Evolutionary conservation across 2,888 invertebrate genomes (phyloP), one percentile per base, ranked within the genome.

Genomic region (Drosophila barbarae): DNA sequence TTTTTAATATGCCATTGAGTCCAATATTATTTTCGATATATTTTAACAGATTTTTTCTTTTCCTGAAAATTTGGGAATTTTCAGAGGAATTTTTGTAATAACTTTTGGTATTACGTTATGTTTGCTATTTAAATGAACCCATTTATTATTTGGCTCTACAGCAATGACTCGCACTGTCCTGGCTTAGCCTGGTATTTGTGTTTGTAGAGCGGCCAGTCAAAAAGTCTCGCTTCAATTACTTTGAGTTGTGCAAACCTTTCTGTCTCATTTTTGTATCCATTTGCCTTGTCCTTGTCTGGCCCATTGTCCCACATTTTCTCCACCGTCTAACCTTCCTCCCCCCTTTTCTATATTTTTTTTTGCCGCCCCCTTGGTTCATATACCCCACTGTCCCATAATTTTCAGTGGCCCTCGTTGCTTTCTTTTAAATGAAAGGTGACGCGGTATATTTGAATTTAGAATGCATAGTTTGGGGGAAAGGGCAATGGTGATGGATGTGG

Each of bases 391-490:
- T 35, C 35, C 13, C 39, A 41, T 47, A 30, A 32, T 57, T 32
- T 47, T 36, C 53, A 56, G 55, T 52, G 52, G 51, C 52, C 55
- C 55, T 56, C 15, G 53, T 52, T 52, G 55, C 44, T 42, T 38
- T 65, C 41, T 41, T 69, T 35, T 36, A 73, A 79, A 76, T 79
- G 74, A 69, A 76, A 76, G 77, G 58, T 74, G 76, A 76, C 60
- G 68, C 55, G 67, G 64, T 71, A 58, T 76, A 76, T 74, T 74
- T 74, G 51, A 74, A 76, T 66, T 57, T 74, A 71, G 55, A 66
- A 66, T 66, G 56, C 47, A 61, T 58, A 61, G 56, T 52, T 56
- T 9, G 18, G 15, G 21, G 30, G 28, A 21, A 34, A 13, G 46
- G 58, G 34, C 21, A 21, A 34, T 12, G 23, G 18, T 47, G 60